Conservation (phyloP, 1,140 invertebrate species). For the Cylas formicarius region DNA sequence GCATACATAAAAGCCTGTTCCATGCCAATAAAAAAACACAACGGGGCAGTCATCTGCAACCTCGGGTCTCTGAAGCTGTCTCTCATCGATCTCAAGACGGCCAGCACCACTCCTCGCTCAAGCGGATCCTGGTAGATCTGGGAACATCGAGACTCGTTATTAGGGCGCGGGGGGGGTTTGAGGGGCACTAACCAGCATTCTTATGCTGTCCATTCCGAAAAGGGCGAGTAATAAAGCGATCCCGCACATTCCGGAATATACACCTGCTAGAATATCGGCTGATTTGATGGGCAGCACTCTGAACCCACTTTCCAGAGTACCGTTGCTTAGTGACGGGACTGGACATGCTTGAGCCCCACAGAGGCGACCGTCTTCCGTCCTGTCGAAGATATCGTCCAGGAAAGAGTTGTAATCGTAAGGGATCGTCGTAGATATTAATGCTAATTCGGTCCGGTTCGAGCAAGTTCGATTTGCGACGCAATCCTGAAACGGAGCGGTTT, state of each 20-base stretch:
- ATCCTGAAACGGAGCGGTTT: no score
- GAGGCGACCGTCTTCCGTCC: conserved; percentile 45
- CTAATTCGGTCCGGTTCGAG: conserved; percentile 11
- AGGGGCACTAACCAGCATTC: conserved; percentile 22
- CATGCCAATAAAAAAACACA: conserved; percentile 62
- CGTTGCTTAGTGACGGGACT: conserved; percentile 5
- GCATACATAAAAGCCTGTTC: conserved; percentile 68
- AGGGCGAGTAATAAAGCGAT: conserved; percentile 48
- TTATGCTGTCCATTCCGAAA: conserved; percentile 46
- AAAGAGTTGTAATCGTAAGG: conserved; percentile 29
- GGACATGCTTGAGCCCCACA: conserved; percentile 49
- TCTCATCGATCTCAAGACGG: conserved; percentile 41
- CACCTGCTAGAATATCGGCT: conserved; percentile 44
- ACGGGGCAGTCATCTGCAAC: conserved; percentile 53
- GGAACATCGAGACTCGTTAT: conserved; percentile 7
- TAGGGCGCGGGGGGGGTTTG: neutral
- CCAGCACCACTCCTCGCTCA: conserved; percentile 41
- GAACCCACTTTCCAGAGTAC: conserved; percentile 15
- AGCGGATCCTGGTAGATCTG: conserved; percentile 39
- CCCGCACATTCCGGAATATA: conserved; percentile 49
- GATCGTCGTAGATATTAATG: conserved; percentile 10
- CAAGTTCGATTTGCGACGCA: conserved; percentile 16
- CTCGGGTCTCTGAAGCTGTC: conserved; percentile 46
- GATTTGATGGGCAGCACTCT: conserved; percentile 40
- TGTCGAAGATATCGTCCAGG: conserved; percentile 43